These are phyloP conservation scores for Drosophila rufa DNA, from an alignment of 1,140 invertebrate genomes.

Conservation along the genomic window DNA sequence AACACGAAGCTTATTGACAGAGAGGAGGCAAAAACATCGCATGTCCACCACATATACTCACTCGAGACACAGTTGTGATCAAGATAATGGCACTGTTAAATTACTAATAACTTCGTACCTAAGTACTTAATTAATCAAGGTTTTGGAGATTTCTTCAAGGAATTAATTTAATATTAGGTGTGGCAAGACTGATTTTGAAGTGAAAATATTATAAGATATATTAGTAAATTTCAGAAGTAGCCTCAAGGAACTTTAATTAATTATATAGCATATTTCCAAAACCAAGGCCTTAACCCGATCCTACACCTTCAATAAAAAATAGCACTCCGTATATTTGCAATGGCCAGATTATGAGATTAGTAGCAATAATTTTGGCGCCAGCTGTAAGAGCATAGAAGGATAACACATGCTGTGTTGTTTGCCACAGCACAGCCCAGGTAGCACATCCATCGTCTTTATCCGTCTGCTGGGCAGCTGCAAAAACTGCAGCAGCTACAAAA, in stretches of 20 bases:
- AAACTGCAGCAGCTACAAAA: slow-evolving; percentile 50
- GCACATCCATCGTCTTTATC: slow-evolving; percentile 52
- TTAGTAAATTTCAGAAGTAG: neutral
- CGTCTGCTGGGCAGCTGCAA: slow-evolving; percentile 41
- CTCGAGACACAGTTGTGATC: slow-evolving; percentile 7
- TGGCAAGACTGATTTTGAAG: no score
- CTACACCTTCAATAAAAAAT: neutral
- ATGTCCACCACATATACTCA: slow-evolving; percentile 21
- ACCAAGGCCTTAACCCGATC: neutral
- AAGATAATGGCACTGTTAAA: neutral
- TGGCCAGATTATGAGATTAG: neutral
- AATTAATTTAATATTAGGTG: no score
- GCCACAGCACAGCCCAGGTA: slow-evolving; percentile 35
- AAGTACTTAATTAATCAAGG: neutral
- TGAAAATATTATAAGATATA: neutral
- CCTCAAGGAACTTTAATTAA: no score
- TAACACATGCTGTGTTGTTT: slow-evolving; percentile 26
- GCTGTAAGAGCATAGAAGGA: slow-evolving; percentile 25
- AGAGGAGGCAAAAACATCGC: slow-evolving; percentile 28
- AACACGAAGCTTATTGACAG: slow-evolving; percentile 71
- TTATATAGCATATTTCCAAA: neutral
- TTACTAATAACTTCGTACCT: no score
- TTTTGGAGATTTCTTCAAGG: neutral
- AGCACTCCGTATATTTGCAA: neutral
- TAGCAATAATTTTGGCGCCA: slow-evolving; percentile 8